A percentile compares a stretch with the other conserved stretches of the same genome.
Conservation (phyloP, 2,888 invertebrate genomes). For the Tigriopus californicus region DNA sequence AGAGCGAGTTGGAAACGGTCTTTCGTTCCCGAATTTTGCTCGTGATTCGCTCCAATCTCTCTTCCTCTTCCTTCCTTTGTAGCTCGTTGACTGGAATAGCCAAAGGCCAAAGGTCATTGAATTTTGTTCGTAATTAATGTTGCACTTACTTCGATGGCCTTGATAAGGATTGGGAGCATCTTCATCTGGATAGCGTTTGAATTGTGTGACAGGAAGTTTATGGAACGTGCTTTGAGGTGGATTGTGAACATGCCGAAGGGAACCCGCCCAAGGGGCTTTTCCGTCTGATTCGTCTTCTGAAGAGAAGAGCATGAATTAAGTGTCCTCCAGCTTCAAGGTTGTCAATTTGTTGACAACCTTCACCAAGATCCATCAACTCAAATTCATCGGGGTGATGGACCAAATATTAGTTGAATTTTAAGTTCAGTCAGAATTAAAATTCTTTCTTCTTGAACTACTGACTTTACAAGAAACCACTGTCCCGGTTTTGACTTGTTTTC, state of each 20-base stretch:
- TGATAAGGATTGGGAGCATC: constrained; percentile 12
- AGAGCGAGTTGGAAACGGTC: constrained; percentile 4
- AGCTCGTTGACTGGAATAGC: not conserved
- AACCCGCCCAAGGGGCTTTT: constrained; percentile 9
- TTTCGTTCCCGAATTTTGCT: not conserved
- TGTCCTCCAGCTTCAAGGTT: too few relatives aligned
- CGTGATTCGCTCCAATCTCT: not conserved
- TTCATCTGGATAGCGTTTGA: constrained; percentile 11
- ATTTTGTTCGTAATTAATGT: not conserved
- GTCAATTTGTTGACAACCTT: too few relatives aligned
- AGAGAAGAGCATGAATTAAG: too few relatives aligned
- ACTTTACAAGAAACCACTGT: too few relatives aligned
- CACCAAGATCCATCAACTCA: too few relatives aligned
- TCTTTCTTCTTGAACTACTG: too few relatives aligned
- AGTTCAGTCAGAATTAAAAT: too few relatives aligned
- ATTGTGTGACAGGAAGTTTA: not conserved
- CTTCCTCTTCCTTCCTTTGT: not conserved
- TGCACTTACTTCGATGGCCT: not conserved
- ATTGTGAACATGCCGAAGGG: constrained; percentile 1
- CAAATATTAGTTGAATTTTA: too few relatives aligned
- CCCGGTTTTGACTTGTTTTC: too few relatives aligned
- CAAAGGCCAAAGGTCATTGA: too few relatives aligned
- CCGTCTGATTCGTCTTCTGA: constrained; percentile 1
- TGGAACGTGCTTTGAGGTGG: not conserved
- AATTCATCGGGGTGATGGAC: too few relatives aligned